phyloP scores from a whole-genome alignment of 2,113 vertebrate genomes.

The Ceuthmochares aereus region DNA sequence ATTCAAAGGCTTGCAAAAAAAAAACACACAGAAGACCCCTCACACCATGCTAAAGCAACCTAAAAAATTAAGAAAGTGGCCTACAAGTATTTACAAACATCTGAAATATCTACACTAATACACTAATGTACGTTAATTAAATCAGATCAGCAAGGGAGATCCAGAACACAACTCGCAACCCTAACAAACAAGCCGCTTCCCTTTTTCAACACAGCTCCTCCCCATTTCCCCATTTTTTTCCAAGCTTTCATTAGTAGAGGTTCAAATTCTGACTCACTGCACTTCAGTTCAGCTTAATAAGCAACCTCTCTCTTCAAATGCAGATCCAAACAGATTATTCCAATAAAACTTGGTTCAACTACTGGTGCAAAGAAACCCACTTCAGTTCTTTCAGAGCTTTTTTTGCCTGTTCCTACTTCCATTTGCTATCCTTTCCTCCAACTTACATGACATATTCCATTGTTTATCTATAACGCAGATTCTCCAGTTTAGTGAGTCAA shows the following conservation, averaged over 20 bases:
- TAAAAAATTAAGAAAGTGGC: rapidly evolving
- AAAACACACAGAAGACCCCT: not conserved
- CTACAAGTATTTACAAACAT: not conserved
- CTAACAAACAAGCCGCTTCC: not conserved
- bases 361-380: not conserved
- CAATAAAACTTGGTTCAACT: not conserved
- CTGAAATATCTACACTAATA: not conserved
- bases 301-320: not conserved
- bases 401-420: not conserved
- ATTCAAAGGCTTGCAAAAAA: not conserved
- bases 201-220: not conserved
- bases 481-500: not conserved
- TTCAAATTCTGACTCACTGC: not conserved
- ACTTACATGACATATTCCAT: not conserved
- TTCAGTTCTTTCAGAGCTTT: not conserved
- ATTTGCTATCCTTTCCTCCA: not conserved
- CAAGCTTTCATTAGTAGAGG: not conserved
- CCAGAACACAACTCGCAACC: not conserved
- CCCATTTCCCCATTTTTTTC: not conserved
- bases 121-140: not conserved
- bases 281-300: not conserved
- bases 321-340: not conserved
- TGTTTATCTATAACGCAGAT: not conserved
- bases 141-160: not conserved
- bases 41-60: not conserved